These are phyloP conservation scores for Gambusia holbrooki DNA, from an alignment of 2,113 vertebrate genomes.

Conservation along the genomic window DNA sequence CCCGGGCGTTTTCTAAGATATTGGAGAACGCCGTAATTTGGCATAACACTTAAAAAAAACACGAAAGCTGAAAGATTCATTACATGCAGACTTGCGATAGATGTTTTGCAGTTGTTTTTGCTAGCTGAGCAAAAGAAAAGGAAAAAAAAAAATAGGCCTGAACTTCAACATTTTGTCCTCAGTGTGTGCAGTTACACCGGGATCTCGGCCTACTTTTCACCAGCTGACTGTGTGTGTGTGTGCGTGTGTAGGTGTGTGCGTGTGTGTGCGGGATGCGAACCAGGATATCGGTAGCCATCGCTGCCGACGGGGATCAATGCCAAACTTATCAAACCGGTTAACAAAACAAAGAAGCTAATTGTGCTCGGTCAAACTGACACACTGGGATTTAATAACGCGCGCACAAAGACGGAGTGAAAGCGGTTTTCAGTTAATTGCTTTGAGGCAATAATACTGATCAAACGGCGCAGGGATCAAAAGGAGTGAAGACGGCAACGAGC, in stretches of 20 bases:
- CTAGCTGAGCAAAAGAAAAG: background rate
- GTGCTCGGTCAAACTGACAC: slow-evolving; percentile 72
- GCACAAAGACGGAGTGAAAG: slow-evolving; percentile 18
- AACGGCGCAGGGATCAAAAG: slow-evolving; percentile 65
- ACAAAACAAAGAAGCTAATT: slow-evolving; percentile 77
- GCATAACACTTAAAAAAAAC: slow-evolving; percentile 49
- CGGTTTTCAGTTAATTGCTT: slow-evolving; percentile 71
- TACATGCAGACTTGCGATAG: slow-evolving; percentile 19
- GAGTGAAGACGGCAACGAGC: slow-evolving; percentile 58
- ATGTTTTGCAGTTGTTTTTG: slow-evolving; percentile 14
- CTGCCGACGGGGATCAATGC: slow-evolving; percentile 44
- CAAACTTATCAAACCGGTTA: slow-evolving; percentile 58
- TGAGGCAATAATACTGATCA: slow-evolving; percentile 75
- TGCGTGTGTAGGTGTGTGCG: background rate
- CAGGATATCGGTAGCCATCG: slow-evolving; percentile 34
- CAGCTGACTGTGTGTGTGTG: background rate
- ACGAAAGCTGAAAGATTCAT: slow-evolving; percentile 35
- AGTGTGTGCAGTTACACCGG: slow-evolving; percentile 3
- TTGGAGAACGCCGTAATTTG: slow-evolving; percentile 56
- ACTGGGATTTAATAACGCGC: slow-evolving; percentile 77
- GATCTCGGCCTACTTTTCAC: slow-evolving; percentile 15
- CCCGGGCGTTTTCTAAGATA: slow-evolving; percentile 61
- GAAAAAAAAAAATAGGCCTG: background rate
- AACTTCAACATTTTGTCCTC: slow-evolving; percentile 15
- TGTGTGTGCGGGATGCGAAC: slow-evolving; percentile 11